Evolutionary conservation across 2,113 vertebrate genomes (phyloP), one percentile per base, ranked within the genome.

Genomic region (Astatoreochromis straeleni): DNA sequence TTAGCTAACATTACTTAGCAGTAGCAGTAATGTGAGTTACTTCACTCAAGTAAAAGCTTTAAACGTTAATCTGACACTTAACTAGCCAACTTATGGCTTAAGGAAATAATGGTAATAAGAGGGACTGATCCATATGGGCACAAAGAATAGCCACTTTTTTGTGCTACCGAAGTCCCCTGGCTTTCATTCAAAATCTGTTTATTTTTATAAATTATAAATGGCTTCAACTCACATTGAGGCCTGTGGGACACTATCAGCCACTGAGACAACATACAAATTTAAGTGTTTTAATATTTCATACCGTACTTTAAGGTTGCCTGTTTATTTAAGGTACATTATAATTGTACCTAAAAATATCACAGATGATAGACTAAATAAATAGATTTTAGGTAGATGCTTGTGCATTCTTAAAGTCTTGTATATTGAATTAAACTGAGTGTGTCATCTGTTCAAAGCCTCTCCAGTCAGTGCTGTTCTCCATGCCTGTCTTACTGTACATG

Each of bases 101-200:
- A 55, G 0, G 21, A 55, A 55, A 55, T 55, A 55, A 55, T 55
- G 54, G 21, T 14, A 55, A 55, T 55, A 55, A 55, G 54, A 55
- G 21, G 21, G 54, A 55, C 54, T 2, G 54, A 13, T 55, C 21
- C 21, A 26, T 26, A 24, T 4, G 10, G 53, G 21, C 11, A 26
- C 54, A 55, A 26, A 24, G 53, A 55, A 24, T 3, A 55, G 0
- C 53, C 21, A 5, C 21, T 55, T 55, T 55, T 55, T 55, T 55
- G 54, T 13, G 21, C 53, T 55, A 24, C 53, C 0, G 11, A 55
- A 55, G 11, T 55, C 9, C 2, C n/a, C 9, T 11, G 11, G 11
- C 54, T 14, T 55, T 55, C 54, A 55, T 55, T 55, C 54, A 26
- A 57, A 57, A 57, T 26, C 54, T 26, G 21, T 26, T 57, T 57